Evolutionary conservation across 2,888 invertebrate genomes (phyloP), one percentile per base, ranked within the genome.

Genomic region (Drosophila kambysellisi): DNA sequence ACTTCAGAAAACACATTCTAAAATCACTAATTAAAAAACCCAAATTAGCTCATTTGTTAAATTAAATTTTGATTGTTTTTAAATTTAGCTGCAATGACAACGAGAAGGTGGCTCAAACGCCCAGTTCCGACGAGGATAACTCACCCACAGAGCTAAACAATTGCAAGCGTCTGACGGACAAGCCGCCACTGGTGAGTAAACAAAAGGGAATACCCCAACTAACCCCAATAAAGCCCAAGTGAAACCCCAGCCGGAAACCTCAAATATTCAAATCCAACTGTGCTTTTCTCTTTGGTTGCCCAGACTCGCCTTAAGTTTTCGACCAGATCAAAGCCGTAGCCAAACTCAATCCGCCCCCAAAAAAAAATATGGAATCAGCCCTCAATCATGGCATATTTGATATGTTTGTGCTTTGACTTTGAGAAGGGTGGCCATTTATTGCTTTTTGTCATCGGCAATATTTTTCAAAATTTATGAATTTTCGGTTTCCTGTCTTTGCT

Each of bases 91-190:
- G 92, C 89, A 92, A 93, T 91, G 93, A 93, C 81, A 92, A 92
- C 77, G 91, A 91, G 67, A 92, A 92, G 81, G 91, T 91, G 81
- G 82, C 87, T 54, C 91, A 80, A 81, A 88, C 90, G 37, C 92
- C 90, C 92, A 96, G 96, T 90, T 97, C 97, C 83, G 97, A 97
- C 92, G 97, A 97, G 93, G 96, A 96, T 90, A 96, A 96, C 93
- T 97, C 97, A 4, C 97, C 97, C 51, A 97, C 97, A 56, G 97
- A 97, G 94, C 94, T 97, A 90, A 96, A 96, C 94, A 96, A 96
- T 88, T 97, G 96, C 94, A 96, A 97, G 91, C 94, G 96, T 81
- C 94, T 97, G 89, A 94, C 95, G 72, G 96, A 97, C 91, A 96
- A 97, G 90, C 96, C 97, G 61, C 97, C 97, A 50, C 94, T 97